phyloP scores from a whole-genome alignment of 2,113 vertebrate species.

The Myiopsitta monachus region DNA sequence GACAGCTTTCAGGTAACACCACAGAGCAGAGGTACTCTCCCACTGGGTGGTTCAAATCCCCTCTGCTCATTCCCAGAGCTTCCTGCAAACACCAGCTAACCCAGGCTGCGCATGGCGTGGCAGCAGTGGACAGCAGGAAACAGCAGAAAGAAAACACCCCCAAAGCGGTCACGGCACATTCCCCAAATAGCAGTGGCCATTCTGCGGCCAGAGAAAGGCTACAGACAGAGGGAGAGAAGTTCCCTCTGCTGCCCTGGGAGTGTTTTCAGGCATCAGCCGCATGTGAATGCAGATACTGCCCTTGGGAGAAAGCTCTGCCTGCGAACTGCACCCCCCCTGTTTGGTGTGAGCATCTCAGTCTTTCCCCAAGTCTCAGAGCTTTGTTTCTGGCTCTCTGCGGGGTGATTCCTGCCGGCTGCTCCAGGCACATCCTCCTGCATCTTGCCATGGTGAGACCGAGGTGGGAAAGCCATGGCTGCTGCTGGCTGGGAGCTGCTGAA shows the following conservation, averaged over 20 bases:
- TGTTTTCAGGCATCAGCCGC: background rate
- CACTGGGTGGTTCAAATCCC: background rate
- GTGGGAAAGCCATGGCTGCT: background rate
- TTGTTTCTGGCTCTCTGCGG: accelerated
- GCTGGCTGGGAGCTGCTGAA: background rate
- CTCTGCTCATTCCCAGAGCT: background rate
- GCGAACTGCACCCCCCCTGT: background rate
- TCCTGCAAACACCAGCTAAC: background rate
- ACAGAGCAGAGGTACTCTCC: background rate
- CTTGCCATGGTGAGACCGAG: background rate
- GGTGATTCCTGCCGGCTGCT: background rate
- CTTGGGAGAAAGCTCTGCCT: background rate
- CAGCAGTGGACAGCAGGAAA: conserved; percentile 8
- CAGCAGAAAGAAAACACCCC: conserved; percentile 10
- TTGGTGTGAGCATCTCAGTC: background rate
- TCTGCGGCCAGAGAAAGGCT: background rate
- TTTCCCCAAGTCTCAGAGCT: background rate
- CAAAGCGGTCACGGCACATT: background rate
- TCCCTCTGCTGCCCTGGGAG: background rate
- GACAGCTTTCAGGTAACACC: accelerated
- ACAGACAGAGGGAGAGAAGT: background rate
- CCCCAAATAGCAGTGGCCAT: background rate
- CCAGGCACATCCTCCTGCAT: background rate
- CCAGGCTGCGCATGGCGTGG: background rate
- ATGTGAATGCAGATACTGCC: background rate